These are phyloP conservation scores for Thaleichthys pacificus DNA, from an alignment of 2,797 vertebrate species.

Conservation along the genomic window DNA sequence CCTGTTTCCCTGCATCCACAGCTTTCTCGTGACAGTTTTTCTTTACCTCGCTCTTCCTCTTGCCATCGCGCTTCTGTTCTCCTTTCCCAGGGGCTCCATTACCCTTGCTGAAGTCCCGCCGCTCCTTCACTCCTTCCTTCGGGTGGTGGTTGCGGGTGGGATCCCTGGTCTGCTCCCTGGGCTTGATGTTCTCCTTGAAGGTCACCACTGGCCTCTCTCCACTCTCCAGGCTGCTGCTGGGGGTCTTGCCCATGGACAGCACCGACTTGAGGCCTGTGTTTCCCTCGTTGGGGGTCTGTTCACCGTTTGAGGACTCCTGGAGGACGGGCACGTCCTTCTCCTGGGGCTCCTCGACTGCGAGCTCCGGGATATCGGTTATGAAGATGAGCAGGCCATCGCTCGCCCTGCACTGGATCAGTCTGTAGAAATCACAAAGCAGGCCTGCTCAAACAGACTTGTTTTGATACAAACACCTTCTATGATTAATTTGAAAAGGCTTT, in stretches of 20 bases:
- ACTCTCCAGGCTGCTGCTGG: constrained; percentile 81
- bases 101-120: constrained; percentile 81
- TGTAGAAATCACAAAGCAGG: constrained; percentile 56
- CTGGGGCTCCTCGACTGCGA: constrained; percentile 84
- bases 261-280: constrained; percentile 88
- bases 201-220: constrained; percentile 92
- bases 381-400: constrained; percentile 88
- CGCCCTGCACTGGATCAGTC: constrained; percentile 88
- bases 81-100: constrained; percentile 73
- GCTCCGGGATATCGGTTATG: constrained; percentile 90
- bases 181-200: constrained; percentile 98
- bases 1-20: constrained; percentile 86
- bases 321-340: constrained; percentile 87
- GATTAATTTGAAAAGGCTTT: neutral
- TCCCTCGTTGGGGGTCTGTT: constrained; percentile 76
- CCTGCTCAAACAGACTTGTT: constrained; percentile 15
- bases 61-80: constrained; percentile 88
- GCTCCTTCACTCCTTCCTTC: constrained; percentile 83
- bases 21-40: constrained; percentile 81
- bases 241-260: constrained; percentile 85
- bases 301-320: constrained; percentile 84
- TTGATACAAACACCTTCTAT: neutral
- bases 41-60: constrained; percentile 91
- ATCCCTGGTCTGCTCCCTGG: constrained; percentile 86
- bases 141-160: constrained; percentile 75